Base-by-base conservation (phyloP, 2,113 vertebrate genomes). In the Chinchilla lanigera region DNA sequence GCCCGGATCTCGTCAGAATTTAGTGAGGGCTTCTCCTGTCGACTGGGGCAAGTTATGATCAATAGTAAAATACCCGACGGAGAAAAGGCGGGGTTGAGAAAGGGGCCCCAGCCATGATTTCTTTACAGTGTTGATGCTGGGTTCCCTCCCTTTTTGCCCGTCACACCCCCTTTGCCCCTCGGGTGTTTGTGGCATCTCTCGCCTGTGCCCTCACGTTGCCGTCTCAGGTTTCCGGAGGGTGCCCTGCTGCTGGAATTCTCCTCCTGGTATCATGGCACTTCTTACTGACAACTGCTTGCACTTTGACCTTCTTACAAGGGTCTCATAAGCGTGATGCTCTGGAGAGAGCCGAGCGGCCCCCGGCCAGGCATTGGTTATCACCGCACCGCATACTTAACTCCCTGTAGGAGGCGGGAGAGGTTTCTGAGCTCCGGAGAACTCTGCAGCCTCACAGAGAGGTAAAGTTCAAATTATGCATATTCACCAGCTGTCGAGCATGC, bases 201-300 rank as follows among this genome's bases (percentile, higher is more conserved):
- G 28, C 22, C 16, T 30, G 12, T 35, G 81, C 92, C 10, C 33
- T n/a, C 28, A 47, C 0, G 7, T 87, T 17, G 52, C 26, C 73
- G 83, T 94, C 82, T 89, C 35, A 30, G 38, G 83, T 87, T 97
- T 88, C 44, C 56, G 63, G 85, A 61, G 58, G 35, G 52, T 52
- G 24, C 47, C 63, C 28, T 54, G 44, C 44, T 80, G 47, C 61
- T 3, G 13, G 33, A 7, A 78, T 93, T 97, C 94, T 92, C 71
- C 14, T 94, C 56, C n/a, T 47, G 82, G 6, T 44, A 89, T 61
- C 50, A 88, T 26, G 22, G 38, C 28, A 52, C 1, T 56, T 91
- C 93, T 96, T 77, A 92, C 84, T 26, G 41, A 67, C 71, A 56
- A 12, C 86, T 71, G 9, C 22, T n/a, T 69, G 71, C 91, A 38